phyloP scores from a whole-genome alignment of 92 coral and sea anemone species.

The Phenganax marumi region DNA sequence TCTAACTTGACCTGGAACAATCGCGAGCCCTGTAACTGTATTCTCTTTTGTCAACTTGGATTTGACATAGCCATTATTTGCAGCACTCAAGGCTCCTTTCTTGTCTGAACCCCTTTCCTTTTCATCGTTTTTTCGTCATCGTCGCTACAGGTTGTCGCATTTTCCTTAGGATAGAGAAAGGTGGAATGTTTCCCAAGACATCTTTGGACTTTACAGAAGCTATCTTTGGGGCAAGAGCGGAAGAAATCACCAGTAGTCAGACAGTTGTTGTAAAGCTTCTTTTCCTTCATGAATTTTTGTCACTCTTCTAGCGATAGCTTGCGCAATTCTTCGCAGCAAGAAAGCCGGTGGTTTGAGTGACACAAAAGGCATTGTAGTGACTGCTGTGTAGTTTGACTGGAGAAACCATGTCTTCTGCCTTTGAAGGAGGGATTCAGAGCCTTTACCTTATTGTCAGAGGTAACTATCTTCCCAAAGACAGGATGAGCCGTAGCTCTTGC shows the following conservation, averaged over 20 bases:
- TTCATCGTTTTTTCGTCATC: background rate
- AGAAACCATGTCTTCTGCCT: too few species aligned
- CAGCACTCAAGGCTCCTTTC: background rate
- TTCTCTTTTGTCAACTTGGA: background rate
- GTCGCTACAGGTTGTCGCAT: background rate
- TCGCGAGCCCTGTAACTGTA: slow-evolving; percentile 19
- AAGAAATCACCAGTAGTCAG: slow-evolving; percentile 48
- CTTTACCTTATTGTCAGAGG: too few species aligned
- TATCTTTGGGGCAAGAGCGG: slow-evolving; percentile 37
- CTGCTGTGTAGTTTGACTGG: background rate
- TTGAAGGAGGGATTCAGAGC: too few species aligned
- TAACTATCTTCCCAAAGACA: slow-evolving; percentile 35
- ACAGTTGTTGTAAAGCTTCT: slow-evolving; percentile 56
- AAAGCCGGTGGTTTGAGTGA: slow-evolving; percentile 47
- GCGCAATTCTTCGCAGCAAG: slow-evolving; percentile 38
- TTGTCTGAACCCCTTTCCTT: background rate
- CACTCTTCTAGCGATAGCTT: slow-evolving; percentile 15
- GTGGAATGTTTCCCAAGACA: slow-evolving; percentile 57
- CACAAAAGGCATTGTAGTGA: slow-evolving; percentile 46
- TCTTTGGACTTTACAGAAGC: slow-evolving; percentile 55
- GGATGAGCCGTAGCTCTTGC: slow-evolving; percentile 46
- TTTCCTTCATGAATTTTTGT: slow-evolving; percentile 28
- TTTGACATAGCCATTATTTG: background rate
- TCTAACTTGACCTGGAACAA: slow-evolving; percentile 23
- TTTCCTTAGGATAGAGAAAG: slow-evolving; percentile 35